Conservation (phyloP, 2,113 vertebrate species). For the Neodontobutis hainanensis region DNA sequence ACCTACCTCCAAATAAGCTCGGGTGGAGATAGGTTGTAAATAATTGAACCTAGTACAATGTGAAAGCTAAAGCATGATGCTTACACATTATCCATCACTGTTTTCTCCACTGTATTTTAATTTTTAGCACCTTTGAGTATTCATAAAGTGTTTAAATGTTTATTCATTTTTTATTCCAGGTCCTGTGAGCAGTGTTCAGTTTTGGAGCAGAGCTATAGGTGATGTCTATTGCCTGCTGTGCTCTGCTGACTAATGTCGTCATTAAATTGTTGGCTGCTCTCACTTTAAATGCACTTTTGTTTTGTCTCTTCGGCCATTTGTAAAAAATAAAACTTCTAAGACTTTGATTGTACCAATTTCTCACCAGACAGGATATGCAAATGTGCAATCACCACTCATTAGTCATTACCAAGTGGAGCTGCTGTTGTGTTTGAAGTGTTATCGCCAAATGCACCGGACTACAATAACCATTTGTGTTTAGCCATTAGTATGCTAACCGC, state of each 20-base stretch:
- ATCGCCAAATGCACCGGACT: slow-evolving; percentile 2
- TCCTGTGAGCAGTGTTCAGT: background rate
- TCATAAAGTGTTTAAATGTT: background rate
- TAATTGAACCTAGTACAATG: too few relatives aligned
- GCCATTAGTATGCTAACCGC: background rate
- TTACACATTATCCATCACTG: background rate
- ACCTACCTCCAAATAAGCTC: too few relatives aligned
- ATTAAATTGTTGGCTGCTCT: slow-evolving; percentile 34
- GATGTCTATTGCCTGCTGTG: background rate
- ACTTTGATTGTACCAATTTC: slow-evolving; percentile 12
- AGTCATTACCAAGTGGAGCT: slow-evolving; percentile 36
- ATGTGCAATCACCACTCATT: slow-evolving; percentile 40
- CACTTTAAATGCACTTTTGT: slow-evolving; percentile 36
- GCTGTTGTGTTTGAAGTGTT: slow-evolving; percentile 21
- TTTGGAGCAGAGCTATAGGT: slow-evolving; percentile 20
- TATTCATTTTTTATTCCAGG: too few relatives aligned
- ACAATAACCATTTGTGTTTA: background rate
- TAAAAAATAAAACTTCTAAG: slow-evolving; percentile 8
- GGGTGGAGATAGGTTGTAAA: too few relatives aligned
- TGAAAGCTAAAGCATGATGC: too few relatives aligned
- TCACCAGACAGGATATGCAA: slow-evolving; percentile 41
- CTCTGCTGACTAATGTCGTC: slow-evolving; percentile 35
- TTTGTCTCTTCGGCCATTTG: slow-evolving; percentile 34
- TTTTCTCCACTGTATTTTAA: background rate
- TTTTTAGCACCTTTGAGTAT: background rate